Evolutionary conservation across 2,113 vertebrate genomes (phyloP).

Genomic region (Arizona elegans): DNA sequence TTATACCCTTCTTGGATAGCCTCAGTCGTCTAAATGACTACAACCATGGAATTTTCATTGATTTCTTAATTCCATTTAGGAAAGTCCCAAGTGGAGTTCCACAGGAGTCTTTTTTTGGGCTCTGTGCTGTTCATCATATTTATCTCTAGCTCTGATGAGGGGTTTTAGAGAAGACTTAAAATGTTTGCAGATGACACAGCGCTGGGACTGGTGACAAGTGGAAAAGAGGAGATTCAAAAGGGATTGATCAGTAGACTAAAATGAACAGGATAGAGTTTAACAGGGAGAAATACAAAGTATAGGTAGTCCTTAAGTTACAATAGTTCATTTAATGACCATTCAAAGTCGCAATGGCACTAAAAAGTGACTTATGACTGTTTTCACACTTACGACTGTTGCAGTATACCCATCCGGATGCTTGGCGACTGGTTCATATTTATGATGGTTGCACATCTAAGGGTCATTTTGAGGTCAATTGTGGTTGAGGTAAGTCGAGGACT

Average conservation of each 20-base stretch:
- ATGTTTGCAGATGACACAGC: background rate
- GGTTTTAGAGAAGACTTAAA: background rate
- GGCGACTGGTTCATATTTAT: background rate
- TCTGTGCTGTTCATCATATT: background rate
- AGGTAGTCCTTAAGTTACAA: background rate
- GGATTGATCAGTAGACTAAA: background rate
- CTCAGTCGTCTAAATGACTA: background rate
- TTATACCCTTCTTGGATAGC: background rate
- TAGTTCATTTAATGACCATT: background rate
- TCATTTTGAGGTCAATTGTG: background rate
- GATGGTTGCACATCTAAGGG: background rate
- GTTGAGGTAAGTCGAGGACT: background rate
- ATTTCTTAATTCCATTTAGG: background rate
- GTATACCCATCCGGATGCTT: background rate
- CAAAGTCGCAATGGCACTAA: background rate
- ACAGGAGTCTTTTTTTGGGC: background rate
- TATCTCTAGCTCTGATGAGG: background rate
- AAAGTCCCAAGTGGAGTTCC: background rate
- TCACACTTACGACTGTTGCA: background rate
- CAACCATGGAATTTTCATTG: background rate
- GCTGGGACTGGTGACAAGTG: background rate
- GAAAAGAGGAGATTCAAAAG: background rate
- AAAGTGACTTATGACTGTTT: background rate
- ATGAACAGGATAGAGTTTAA: background rate
- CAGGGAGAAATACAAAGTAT: background rate